phyloP scores from a whole-genome alignment of 1,140 invertebrate genomes.

The Eufriesea mexicana region DNA sequence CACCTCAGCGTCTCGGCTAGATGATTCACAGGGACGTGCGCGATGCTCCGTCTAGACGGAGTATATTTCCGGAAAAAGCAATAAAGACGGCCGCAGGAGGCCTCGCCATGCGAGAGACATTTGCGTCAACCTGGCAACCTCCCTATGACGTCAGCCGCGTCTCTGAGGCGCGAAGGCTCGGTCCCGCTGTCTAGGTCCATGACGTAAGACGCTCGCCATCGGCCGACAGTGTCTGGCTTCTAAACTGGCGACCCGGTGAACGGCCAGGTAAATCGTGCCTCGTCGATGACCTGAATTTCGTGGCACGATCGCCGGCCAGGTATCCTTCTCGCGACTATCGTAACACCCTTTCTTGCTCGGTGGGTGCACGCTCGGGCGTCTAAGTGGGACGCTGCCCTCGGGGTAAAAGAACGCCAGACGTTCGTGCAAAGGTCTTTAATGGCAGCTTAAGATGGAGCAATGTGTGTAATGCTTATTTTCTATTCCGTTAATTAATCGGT shows the following conservation, averaged over 20 bases:
- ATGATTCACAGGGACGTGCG: slow-evolving; percentile 54
- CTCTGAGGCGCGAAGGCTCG: neutral
- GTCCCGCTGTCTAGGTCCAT: neutral
- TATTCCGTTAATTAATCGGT: too few species aligned
- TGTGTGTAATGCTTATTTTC: too few species aligned
- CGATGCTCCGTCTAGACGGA: slow-evolving; percentile 55
- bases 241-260: slow-evolving; percentile 34
- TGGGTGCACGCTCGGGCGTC: neutral
- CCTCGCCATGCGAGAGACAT: slow-evolving; percentile 25
- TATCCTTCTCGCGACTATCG: neutral
- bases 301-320: neutral
- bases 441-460: too few species aligned
- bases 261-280: slow-evolving; percentile 32
- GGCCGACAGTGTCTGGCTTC: slow-evolving; percentile 10
- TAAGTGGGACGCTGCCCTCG: neutral
- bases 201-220: slow-evolving; percentile 41
- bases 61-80: slow-evolving; percentile 67
- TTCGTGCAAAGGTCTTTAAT: too few species aligned
- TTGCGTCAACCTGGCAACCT: slow-evolving; percentile 38
- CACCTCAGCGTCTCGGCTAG: slow-evolving; percentile 40
- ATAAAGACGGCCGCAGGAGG: slow-evolving; percentile 48
- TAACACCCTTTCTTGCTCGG: neutral
- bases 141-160: slow-evolving; percentile 43
- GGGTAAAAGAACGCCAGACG: neutral
- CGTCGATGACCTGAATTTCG: slow-evolving; percentile 40